Percentiles rank a stretch among this genome's conserved stretches.
Evolutionary conservation across 2,797 vertebrate genomes (phyloP).

Genomic region (Peromyscus attwateri): DNA sequence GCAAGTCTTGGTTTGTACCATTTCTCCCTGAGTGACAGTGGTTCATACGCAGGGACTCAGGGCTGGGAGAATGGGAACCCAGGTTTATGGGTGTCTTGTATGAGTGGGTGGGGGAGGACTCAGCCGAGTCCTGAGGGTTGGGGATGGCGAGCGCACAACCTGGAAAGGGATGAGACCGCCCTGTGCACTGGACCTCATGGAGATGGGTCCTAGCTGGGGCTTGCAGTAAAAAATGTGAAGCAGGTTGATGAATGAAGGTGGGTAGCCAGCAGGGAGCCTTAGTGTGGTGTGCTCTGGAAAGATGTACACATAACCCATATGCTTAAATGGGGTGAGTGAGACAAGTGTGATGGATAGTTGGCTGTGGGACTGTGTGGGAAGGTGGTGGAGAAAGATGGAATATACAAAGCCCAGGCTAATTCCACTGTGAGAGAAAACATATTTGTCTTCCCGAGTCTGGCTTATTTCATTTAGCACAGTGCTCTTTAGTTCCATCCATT

Average conservation of each 20-base stretch:
- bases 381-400: no score
- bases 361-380: background rate
- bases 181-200: background rate
- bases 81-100: background rate
- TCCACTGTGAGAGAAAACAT: background rate
- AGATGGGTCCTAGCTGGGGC: background rate
- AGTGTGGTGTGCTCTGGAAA: background rate
- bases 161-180: background rate
- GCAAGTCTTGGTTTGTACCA: background rate
- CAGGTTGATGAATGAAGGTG: background rate
- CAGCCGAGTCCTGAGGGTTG: background rate
- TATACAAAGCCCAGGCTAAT: background rate
- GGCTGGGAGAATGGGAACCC: accelerated
- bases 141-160: background rate
- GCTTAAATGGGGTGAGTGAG: background rate
- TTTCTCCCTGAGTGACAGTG: accelerated
- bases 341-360: background rate
- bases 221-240: background rate
- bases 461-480: background rate
- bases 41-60: accelerated
- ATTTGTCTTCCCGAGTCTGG: background rate
- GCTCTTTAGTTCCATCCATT: background rate
- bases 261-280: background rate
- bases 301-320: background rate
- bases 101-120: background rate